Evolutionary conservation across 2,797 vertebrate genomes (phyloP), one percentile per base, ranked within the genome.

Genomic region (Acanthis flammea): DNA sequence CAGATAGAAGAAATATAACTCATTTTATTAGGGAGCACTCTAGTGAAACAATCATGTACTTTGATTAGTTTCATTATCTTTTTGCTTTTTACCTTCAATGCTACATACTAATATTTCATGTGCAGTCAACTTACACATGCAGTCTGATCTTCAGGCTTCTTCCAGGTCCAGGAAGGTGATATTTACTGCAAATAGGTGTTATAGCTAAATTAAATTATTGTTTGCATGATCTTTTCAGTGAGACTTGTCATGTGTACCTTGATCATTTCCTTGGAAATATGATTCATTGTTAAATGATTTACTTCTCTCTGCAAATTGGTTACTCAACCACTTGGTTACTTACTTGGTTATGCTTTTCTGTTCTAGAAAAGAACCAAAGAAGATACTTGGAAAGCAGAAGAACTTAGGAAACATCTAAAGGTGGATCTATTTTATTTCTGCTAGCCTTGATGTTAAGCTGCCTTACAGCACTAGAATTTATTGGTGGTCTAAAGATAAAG

Each of bases 301-400:
- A 31, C 35, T 90, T 65, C 30, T 91, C 16, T 19, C 30, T 88
- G 71, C 35, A 73, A 1, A 65, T 62, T 55, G 7, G 78, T 85
- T 73, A 54, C 79, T 89, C 45, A 83, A 14, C 39, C 39, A 39
- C 39, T 14, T 39, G 39, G 39, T 39, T 39, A 39, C 13, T 39
- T 39, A 39, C 39, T 39, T 39, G 39, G 13, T 39, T 39, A 14
- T 39, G 13, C 33, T 87, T 60, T 77, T 67, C 60, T 95, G 22
- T 97, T 96, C 65, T 73, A 99, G 98, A 98, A 97, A 98, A 94
- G 98, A 97, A 98, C 98, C 50, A 99, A 97, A 97, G 99, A 99
- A 95, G 99, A 99, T 94, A 99, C 99, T 51, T 99, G 99, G 99
- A 99, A 97, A 97, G 82, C 98, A 83, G 98, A 98, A 62, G 99